A percentile compares a stretch with the other conserved stretches of the same genome.
Conservation (phyloP, 1,140 invertebrate species). For the Drosophila bipectinata region DNA sequence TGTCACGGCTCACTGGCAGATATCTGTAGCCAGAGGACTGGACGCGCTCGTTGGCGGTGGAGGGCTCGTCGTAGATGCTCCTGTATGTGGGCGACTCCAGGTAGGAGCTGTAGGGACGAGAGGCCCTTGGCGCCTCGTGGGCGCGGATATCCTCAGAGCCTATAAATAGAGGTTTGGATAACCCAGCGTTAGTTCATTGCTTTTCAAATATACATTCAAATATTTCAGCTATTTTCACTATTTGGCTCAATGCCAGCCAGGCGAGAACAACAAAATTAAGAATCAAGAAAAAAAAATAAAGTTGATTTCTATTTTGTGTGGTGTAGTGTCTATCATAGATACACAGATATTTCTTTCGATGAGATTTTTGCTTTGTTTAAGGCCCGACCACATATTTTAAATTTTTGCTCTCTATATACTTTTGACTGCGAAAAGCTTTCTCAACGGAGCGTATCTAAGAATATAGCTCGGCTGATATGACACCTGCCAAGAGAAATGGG, state of each 20-base stretch:
- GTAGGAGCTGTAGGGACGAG: constrained; percentile 85
- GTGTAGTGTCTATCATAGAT: constrained; percentile 41
- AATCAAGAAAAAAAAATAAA: constrained; percentile 22
- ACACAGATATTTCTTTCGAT: constrained; percentile 40
- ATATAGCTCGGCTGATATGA: constrained; percentile 59
- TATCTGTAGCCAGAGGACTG: constrained; percentile 94
- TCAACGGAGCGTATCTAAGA: constrained; percentile 19
- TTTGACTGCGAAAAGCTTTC: constrained; percentile 45
- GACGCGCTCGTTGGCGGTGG: constrained; percentile 91
- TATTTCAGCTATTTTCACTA: constrained; percentile 64
- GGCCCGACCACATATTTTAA: constrained; percentile 67
- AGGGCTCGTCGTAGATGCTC: constrained; percentile 93
- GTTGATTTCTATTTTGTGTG: constrained; percentile 61
- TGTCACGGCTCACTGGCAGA: constrained; percentile 93
- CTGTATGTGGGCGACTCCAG: constrained; percentile 86
- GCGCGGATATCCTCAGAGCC: constrained; percentile 95
- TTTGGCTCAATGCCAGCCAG: constrained; percentile 67
- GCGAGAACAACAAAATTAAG: background rate
- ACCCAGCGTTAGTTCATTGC: constrained; percentile 52
- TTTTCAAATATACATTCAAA: constrained; percentile 61
- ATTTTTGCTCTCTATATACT: constrained; percentile 63
- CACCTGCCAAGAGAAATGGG: constrained; percentile 74
- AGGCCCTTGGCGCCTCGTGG: constrained; percentile 86
- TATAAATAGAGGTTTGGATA: constrained; percentile 78
- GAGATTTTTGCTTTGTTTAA: constrained; percentile 65